Evolutionary conservation across 1,140 invertebrate genomes (phyloP).

Genomic region (Drosophila sechellia): DNA sequence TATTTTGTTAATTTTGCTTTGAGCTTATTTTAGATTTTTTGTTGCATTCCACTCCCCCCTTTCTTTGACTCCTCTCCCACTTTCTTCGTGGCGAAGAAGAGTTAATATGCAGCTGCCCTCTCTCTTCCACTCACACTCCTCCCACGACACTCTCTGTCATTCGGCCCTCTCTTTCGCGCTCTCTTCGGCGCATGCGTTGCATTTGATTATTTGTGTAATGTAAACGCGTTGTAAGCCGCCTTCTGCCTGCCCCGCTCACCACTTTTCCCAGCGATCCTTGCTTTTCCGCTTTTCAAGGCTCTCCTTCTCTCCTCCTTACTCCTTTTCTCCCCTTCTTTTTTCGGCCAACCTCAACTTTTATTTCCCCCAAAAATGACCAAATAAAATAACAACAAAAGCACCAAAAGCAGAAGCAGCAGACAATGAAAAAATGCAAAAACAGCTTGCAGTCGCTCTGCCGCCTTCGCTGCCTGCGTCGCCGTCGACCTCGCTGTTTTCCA

Average conservation of each 20-base stretch:
- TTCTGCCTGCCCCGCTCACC: constrained; percentile 1
- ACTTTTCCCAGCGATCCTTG: constrained; percentile 27
- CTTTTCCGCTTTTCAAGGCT: constrained; percentile 64
- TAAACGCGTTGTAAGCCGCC: constrained; percentile 62
- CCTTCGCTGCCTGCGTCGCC: constrained; percentile 5
- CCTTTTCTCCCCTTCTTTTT: constrained; percentile 7
- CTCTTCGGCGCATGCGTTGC: constrained; percentile 60
- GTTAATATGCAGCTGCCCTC: constrained; percentile 46
- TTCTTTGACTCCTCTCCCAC: background rate
- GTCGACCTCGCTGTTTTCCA: constrained; percentile 35
- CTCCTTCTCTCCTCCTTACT: constrained; percentile 4
- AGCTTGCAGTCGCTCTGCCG: constrained; percentile 38
- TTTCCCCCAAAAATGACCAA: constrained; percentile 32
- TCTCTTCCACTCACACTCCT: constrained; percentile 8
- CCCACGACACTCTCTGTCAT: background rate
- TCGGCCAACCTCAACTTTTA: constrained; percentile 50
- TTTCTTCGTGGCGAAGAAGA: constrained; percentile 26
- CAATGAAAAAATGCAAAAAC: constrained; percentile 47
- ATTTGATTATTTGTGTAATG: constrained; percentile 78
- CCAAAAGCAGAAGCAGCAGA: constrained; percentile 1
- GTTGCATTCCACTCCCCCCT: constrained; percentile 44
- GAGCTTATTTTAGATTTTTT: constrained; percentile 33
- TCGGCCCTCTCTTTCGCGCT: constrained; percentile 13
- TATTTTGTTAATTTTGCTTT: constrained; percentile 61
- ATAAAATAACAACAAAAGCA: constrained; percentile 16